Evolutionary conservation across 2,888 invertebrate genomes (phyloP), one percentile per base, ranked within the genome.

Genomic region (Acleris holmiana): DNA sequence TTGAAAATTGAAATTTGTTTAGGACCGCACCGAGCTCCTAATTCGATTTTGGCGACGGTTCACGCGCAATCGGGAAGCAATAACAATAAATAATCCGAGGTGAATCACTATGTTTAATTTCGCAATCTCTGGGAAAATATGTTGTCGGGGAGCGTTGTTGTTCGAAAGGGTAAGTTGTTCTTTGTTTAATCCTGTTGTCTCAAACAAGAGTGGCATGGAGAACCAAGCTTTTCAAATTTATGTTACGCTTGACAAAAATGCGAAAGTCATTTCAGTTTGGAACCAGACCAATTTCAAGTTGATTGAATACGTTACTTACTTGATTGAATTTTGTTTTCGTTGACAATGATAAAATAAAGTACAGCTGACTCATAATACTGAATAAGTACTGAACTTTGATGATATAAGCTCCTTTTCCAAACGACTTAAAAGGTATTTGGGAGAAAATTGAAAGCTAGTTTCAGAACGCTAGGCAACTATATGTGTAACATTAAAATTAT

Each of bases 1-100:
- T 91, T 91, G 91, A 88, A 89, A 90, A 91, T 91, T 89, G 88
- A 90, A 91, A 92, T 91, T 92, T 91, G 89, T 91, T 90, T 90
- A 91, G 91, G 90, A 86, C 83, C 80, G 80, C 79, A 79, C 77
- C 77, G 83, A 83, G 76, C 79, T 80, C 72, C 83, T 91, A 89
- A 91, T 89, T 91, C 83, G 85, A 91, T 91, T 89, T 84, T 71
- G 83, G 80, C 77, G 82, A 81, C 79, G 81, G 77, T 76, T 79
- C 78, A 78, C 82, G 83, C 82, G 83, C 84, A 86, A 86, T 89
- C 85, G 76, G 78, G 74, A 74, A 75, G 80, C 80, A 84, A 88
- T 88, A 87, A 86, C 84, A 86, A 86, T 88, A 89, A 88, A 90
- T 88, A 86, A 79, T 78, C 77, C 76, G 77, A 84, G 80, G 81